Evolutionary conservation across 2,888 invertebrate genomes (phyloP), one percentile per base, ranked within the genome.

Genomic region (Archips xylosteana): DNA sequence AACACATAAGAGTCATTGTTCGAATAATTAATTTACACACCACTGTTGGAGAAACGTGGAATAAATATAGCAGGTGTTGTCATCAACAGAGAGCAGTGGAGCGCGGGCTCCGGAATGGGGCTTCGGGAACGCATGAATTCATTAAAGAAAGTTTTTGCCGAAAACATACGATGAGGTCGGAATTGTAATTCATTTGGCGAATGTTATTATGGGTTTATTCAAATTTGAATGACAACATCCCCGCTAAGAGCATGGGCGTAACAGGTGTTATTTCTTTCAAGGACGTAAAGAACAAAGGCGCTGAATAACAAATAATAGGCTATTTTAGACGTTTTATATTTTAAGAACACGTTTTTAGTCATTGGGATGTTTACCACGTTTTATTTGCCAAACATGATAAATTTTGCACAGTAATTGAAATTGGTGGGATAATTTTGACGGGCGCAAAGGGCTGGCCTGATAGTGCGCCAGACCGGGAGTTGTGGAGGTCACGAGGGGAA

Each of bases 11-110:
- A 60, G 64, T 60, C 51, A 69, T 73, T 73, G 73, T 73, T 63
- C 64, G 51, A 34, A 64, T 69, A 69, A 73, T 73, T 73, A 64
- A 73, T 69, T 73, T 64, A 49, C 69, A 49, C 36, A 36, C 69
- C 23, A n/a, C 69, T 69, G 69, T 73, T 59, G 3, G 15, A 65
- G n/a, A 42, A 63, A 66, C 36, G 61, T 34, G 68, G 68, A 73
- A 64, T 49, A 73, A 69, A 59, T 51, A 62, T 63, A 64, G 62
- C 71, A 66, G 62, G 62, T 72, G 62, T 67, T 61, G 51, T 63
- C 34, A 13, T n/a, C 13, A 60, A 60, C 42, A 36, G 45, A 34
- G n/a, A 6, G n/a, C 8, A 51, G 47, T 12, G 13, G 54, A 13
- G 23, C 5, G 47, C 32, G n/a, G 12, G 8, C 13, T 15, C 23